A percentile compares a stretch with the other conserved stretches of the same genome.
Evolutionary conservation across 2,888 invertebrate species (phyloP).

Genomic region (Machimus rusticus): DNA sequence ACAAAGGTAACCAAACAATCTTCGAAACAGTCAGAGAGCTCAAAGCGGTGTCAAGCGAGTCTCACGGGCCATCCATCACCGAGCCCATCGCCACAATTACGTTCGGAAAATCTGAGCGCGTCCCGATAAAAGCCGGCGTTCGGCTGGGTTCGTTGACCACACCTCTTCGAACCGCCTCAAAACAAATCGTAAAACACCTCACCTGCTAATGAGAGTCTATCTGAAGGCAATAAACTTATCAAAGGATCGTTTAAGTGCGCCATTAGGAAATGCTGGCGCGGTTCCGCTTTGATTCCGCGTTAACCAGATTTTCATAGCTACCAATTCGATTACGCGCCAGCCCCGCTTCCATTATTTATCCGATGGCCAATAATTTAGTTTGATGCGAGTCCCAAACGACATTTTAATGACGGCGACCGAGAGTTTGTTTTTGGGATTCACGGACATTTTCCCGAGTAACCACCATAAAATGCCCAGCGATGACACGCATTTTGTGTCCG

Average conservation of each 20-base stretch:
- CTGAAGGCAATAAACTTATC: constrained; percentile 26
- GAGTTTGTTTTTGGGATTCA: background rate
- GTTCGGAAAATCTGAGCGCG: background rate
- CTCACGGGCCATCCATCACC: background rate
- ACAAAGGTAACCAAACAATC: background rate
- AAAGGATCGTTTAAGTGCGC: constrained; percentile 5
- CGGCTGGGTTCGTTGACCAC: constrained; percentile 22
- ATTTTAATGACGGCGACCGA: constrained; percentile 11
- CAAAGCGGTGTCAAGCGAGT: background rate
- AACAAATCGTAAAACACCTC: constrained; percentile 14
- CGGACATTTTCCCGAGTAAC: background rate
- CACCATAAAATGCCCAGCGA: background rate
- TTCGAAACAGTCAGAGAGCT: background rate
- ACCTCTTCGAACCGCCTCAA: background rate
- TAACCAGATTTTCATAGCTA: constrained; percentile 34
- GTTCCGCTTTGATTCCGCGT: constrained; percentile 21
- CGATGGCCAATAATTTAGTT: constrained; percentile 24
- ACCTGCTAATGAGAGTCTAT: constrained; percentile 5
- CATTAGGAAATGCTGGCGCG: background rate
- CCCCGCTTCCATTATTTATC: constrained; percentile 3
- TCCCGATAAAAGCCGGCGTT: background rate
- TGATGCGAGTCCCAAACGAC: constrained; percentile 19
- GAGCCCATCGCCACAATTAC: background rate
- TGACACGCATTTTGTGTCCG: background rate
- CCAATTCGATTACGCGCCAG: constrained; percentile 30